Conservation (phyloP, 2,888 invertebrate species). For the Laspeyria flexula region DNA sequence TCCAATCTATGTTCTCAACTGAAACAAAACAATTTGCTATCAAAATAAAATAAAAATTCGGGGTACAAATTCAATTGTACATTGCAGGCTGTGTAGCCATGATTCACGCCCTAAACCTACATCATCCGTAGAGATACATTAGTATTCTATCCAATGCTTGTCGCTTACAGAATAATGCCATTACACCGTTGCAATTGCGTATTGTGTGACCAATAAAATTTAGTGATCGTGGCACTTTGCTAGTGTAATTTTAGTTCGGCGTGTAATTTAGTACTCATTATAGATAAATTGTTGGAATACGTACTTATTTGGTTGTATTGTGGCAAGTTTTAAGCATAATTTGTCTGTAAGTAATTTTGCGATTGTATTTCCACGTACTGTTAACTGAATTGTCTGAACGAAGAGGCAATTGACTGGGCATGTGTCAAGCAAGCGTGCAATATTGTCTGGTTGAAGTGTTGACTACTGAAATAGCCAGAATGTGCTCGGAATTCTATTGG, state of each 20-base stretch:
- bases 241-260: not conserved
- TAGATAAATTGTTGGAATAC: not conserved
- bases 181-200: slow-evolving; percentile 34
- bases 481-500: too few relatives aligned
- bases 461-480: not conserved
- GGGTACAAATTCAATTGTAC: slow-evolving; percentile 23
- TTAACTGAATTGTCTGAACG: slow-evolving; percentile 1
- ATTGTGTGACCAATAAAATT: slow-evolving; percentile 23
- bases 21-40: not conserved
- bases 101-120: slow-evolving; percentile 35
- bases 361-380: not conserved
- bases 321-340: not conserved
- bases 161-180: slow-evolving; percentile 22
- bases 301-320: not conserved
- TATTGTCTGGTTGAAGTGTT: not conserved
- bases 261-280: slow-evolving; percentile 7
- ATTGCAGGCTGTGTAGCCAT: slow-evolving; percentile 9
- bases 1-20: not conserved
- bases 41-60: slow-evolving; percentile 23
- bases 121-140: slow-evolving; percentile 29
- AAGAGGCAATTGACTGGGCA: slow-evolving; percentile 3
- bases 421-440: slow-evolving; percentile 1
- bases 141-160: slow-evolving; percentile 38
- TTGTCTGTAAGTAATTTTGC: slow-evolving; percentile 1
- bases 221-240: slow-evolving; percentile 12